These are phyloP conservation scores for Holothuria glaberrima DNA, from an alignment of 35 echinoderm and acorn worm species.

Conservation along the genomic window DNA sequence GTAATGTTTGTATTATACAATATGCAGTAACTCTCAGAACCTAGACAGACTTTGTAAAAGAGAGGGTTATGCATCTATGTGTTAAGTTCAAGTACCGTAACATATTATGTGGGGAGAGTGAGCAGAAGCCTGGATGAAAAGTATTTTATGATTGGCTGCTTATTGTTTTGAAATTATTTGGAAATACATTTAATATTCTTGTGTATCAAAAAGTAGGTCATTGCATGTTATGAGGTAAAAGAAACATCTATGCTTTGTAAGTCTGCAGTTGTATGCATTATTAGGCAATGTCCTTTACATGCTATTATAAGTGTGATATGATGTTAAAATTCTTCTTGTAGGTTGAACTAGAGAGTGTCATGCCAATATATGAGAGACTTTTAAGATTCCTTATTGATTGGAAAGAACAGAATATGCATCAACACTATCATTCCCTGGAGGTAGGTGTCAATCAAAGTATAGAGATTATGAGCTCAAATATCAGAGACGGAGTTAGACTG, in stretches of 20 bases:
- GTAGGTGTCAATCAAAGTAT: constrained; percentile 68
- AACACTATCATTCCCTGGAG: constrained; percentile 78
- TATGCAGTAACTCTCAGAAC: background rate
- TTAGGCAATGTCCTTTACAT: too few relatives aligned
- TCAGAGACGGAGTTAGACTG: too few relatives aligned
- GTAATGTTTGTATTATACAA: background rate
- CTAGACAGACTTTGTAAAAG: too few relatives aligned
- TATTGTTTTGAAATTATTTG: background rate
- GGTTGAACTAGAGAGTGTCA: constrained; percentile 71
- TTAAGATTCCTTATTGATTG: constrained; percentile 83
- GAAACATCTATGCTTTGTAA: too few relatives aligned
- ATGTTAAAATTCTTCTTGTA: constrained; percentile 28
- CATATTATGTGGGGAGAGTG: background rate
- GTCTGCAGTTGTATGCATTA: too few relatives aligned
- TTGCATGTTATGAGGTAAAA: too few relatives aligned
- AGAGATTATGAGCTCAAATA: too few relatives aligned
- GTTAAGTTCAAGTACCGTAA: background rate
- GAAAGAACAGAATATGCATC: constrained; percentile 84
- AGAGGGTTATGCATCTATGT: too few relatives aligned
- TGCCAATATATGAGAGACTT: constrained; percentile 91
- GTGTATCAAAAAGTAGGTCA: too few relatives aligned
- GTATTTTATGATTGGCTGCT: background rate
- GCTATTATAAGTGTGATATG: background rate
- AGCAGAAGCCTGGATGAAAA: background rate
- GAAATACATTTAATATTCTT: background rate